These are phyloP conservation scores for Anguilla pacifica DNA, from an alignment of 2,797 vertebrate species.

Conservation along the genomic window DNA sequence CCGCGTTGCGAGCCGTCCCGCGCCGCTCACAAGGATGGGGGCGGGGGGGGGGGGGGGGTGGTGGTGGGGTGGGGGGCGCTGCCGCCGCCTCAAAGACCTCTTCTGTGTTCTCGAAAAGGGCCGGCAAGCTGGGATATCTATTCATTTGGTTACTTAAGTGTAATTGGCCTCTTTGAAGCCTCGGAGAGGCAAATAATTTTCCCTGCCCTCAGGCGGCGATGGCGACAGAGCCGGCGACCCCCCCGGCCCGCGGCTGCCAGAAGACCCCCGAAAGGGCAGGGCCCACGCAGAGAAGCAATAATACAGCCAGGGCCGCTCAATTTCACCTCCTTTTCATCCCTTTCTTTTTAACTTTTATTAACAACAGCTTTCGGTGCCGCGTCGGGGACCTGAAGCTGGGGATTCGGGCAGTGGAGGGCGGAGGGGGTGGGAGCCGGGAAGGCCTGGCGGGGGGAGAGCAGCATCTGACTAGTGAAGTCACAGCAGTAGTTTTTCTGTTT, in stretches of 20 bases:
- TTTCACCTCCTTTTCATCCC: slow-evolving; percentile 82
- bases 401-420: slow-evolving; percentile 30
- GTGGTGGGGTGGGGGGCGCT: slow-evolving; percentile 69
- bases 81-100: slow-evolving; percentile 75
- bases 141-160: slow-evolving; percentile 87
- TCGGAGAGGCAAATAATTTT: slow-evolving; percentile 86
- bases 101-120: slow-evolving; percentile 76
- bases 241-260: slow-evolving; percentile 70
- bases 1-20: slow-evolving; percentile 69
- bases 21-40: slow-evolving; percentile 64
- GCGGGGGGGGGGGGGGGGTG: too few species aligned
- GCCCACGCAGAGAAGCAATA: slow-evolving; percentile 82
- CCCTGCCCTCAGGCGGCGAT: slow-evolving; percentile 78
- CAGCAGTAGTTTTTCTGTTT: slow-evolving; percentile 38
- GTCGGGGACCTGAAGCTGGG: slow-evolving; percentile 63
- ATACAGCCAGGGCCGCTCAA: slow-evolving; percentile 77
- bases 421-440: slow-evolving; percentile 25
- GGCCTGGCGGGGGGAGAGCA: slow-evolving; percentile 42
- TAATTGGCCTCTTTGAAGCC: slow-evolving; percentile 86
- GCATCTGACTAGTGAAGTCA: slow-evolving; percentile 66
- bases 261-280: slow-evolving; percentile 76
- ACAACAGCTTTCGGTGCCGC: slow-evolving; percentile 78
- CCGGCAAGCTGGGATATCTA: slow-evolving; percentile 82
- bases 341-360: slow-evolving; percentile 83
- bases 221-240: slow-evolving; percentile 75